A percentile compares a stretch with the other conserved stretches of the same genome.
Evolutionary conservation across 2,113 vertebrate species (phyloP).

Genomic region (Psephotus haematonotus): DNA sequence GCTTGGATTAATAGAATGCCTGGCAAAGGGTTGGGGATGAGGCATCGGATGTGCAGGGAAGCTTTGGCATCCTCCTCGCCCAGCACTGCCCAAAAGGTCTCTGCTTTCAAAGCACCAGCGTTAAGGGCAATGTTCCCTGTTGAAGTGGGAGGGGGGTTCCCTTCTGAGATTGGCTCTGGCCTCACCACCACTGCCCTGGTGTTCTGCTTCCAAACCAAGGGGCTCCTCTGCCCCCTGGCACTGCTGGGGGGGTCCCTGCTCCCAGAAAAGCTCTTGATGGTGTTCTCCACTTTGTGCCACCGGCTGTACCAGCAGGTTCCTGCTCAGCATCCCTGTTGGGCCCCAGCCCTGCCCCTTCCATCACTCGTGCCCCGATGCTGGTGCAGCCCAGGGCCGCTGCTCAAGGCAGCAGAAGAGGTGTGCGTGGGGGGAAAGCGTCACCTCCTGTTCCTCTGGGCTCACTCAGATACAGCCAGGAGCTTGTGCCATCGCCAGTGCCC

Average conservation of each 20-base stretch:
- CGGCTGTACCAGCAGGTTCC: neutral
- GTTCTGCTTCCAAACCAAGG: neutral
- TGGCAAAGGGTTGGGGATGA: neutral
- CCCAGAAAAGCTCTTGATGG: neutral
- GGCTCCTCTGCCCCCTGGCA: neutral
- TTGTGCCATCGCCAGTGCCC: rapidly evolving
- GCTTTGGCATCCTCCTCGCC: neutral
- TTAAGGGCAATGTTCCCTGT: neutral
- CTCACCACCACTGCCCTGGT: neutral
- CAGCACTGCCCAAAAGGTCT: neutral
- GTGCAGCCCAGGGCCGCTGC: neutral
- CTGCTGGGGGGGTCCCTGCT: rapidly evolving
- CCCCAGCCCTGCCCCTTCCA: neutral
- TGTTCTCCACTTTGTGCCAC: neutral
- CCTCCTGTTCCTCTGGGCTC: neutral
- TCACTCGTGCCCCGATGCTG: rapidly evolving
- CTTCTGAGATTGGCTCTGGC: neutral
- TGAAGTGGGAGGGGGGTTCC: neutral
- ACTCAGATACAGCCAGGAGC: no score
- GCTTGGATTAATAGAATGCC: neutral
- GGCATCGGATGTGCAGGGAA: neutral
- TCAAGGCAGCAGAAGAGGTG: neutral
- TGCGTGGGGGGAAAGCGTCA: neutral
- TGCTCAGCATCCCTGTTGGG: rapidly evolving
- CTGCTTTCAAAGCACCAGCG: neutral